These are phyloP conservation scores for Tridacna crocea DNA, from an alignment of 2,888 invertebrate species.

Conservation along the genomic window DNA sequence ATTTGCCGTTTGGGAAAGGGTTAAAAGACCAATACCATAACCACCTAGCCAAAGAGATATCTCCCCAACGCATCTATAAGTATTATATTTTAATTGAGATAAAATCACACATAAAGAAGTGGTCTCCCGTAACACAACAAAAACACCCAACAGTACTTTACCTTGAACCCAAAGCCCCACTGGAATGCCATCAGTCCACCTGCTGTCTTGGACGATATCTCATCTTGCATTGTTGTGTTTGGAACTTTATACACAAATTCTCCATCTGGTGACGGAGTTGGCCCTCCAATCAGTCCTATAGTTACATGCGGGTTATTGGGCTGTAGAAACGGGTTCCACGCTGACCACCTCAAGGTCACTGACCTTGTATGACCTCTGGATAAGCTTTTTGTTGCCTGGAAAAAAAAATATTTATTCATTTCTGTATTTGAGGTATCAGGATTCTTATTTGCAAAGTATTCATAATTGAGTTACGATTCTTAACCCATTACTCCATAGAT, in stretches of 20 bases:
- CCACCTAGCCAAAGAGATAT: too few relatives aligned
- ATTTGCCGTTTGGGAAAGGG: too few relatives aligned
- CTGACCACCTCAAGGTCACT: constrained; percentile 84
- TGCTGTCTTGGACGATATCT: constrained; percentile 66
- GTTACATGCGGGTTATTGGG: constrained; percentile 71
- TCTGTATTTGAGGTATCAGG: too few relatives aligned
- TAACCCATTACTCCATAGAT: too few relatives aligned
- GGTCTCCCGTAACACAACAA: too few relatives aligned
- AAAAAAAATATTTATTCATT: background rate
- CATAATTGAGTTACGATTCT: too few relatives aligned
- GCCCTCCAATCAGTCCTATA: constrained; percentile 82
- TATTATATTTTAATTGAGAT: too few relatives aligned
- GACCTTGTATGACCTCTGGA: constrained; percentile 73
- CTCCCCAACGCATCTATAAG: too few relatives aligned
- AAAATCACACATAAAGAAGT: too few relatives aligned
- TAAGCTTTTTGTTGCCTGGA: constrained; percentile 57
- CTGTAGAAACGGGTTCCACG: constrained; percentile 84
- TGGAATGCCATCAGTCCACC: constrained; percentile 75
- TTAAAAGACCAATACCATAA: too few relatives aligned
- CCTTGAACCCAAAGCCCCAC: constrained; percentile 69
- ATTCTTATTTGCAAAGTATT: too few relatives aligned
- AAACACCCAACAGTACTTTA: too few relatives aligned
- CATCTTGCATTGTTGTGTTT: constrained; percentile 74
- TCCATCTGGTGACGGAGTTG: constrained; percentile 83
- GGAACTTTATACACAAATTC: constrained; percentile 83